These are phyloP conservation scores for Martes flavigula DNA, from an alignment of 2,797 vertebrate genomes.

Conservation along the genomic window DNA sequence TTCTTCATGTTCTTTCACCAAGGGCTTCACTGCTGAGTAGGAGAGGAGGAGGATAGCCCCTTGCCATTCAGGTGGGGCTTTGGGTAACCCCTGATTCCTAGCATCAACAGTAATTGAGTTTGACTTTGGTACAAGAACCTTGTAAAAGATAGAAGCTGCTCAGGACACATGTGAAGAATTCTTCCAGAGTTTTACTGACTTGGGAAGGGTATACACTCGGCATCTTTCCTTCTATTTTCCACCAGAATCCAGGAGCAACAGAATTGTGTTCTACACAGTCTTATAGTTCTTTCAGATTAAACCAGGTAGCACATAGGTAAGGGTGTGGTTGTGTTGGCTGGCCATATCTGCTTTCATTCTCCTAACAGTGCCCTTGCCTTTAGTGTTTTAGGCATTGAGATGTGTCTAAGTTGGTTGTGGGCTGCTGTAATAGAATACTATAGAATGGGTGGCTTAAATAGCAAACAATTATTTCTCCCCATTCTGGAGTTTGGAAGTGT, in stretches of 20 bases:
- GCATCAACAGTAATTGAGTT: slow-evolving; percentile 12
- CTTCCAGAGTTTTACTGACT: background rate
- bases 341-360: background rate
- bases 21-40: slow-evolving; percentile 22
- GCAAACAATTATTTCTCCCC: background rate
- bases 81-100: slow-evolving; percentile 22
- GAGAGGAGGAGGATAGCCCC: background rate
- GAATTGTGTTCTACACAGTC: background rate
- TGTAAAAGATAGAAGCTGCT: slow-evolving; percentile 40
- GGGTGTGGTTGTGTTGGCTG: background rate
- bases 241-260: background rate
- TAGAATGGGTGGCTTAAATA: background rate
- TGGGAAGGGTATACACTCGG: slow-evolving; percentile 2
- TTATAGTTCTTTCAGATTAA: slow-evolving; percentile 10
- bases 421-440: background rate
- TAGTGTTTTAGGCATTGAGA: background rate
- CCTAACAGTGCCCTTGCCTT: background rate
- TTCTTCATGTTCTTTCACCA: slow-evolving; percentile 47
- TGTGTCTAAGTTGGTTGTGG: background rate
- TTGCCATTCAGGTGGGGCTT: slow-evolving; percentile 9
- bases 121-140: slow-evolving; percentile 46
- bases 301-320: background rate
- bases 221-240: background rate
- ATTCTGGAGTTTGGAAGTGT: background rate
- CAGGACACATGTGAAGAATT: background rate